Base-by-base conservation (phyloP, 2,113 vertebrate genomes). In the Eira barbara region DNA sequence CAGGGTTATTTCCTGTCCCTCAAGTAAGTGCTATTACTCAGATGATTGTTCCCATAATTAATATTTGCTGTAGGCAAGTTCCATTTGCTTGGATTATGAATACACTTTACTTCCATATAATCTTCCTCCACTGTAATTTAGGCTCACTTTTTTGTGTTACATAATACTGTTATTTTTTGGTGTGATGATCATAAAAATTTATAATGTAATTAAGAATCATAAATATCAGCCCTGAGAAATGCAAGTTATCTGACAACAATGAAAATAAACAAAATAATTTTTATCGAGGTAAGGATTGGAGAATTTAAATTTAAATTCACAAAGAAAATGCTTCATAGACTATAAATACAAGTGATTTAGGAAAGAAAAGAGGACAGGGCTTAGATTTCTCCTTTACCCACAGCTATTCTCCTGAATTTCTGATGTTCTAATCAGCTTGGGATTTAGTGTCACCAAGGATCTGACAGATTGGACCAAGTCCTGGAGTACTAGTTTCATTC, bases 211-310 rank as follows among this genome's bases (percentile, higher is more conserved):
- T 97, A 74, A 78, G 63, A 59, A 76, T 52, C 67, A 90, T 88
- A 80, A 97, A 91, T 65, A 87, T 49, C 45, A 97, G 78, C 61
- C 39, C 20, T 89, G 81, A 95, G 27, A 89, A 97, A 92, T 88
- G n/a, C 74, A 61, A 80, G 84, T 95, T 97, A 91, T 86, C 15
- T 95, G 67, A 71, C 18, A 96, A 69, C 11, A 93, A 86, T 69
- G 20, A 96, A 96, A 87, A 94, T 23, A 98, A 89, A 95, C 45
- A 57, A 95, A 97, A 96, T 88, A 90, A 96, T 80, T 94, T 88
- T 94, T 94, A 95, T 96, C 87, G 95, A 96, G 1, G 21, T 80
- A 67, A 98, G 13, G 71, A 97, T 94, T 93, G 63, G 63, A 97
- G 57, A 79, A 95, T 87, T 93, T 74, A 89, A 52, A 82, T 97